Evolutionary conservation across 2,113 vertebrate species (phyloP).

Genomic region (Gobiocypris rarus): DNA sequence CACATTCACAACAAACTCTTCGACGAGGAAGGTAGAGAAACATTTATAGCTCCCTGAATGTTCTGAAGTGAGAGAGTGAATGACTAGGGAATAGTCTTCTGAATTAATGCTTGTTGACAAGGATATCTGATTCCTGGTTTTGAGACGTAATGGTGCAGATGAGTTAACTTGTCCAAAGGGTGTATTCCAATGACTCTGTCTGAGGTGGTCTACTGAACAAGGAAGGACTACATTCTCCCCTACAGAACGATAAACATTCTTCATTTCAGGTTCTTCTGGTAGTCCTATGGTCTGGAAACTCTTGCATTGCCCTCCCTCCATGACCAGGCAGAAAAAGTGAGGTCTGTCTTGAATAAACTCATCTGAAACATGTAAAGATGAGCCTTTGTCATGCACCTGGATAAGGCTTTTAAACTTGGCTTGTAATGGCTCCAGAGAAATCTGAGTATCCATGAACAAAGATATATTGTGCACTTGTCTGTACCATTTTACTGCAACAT

Average conservation of each 20-base stretch:
- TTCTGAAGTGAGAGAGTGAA: conserved; percentile 52
- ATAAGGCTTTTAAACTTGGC: conserved; percentile 51
- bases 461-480: conserved; percentile 53
- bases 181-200: conserved; percentile 67
- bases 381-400: conserved; percentile 60
- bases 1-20: conserved; percentile 61
- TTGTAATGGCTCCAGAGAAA: conserved; percentile 60
- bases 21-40: conserved; percentile 38
- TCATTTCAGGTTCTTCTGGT: conserved; percentile 53
- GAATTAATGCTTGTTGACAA: conserved; percentile 23
- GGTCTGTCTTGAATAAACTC: conserved; percentile 47
- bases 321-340: conserved; percentile 67
- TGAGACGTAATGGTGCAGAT: not conserved
- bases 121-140: conserved; percentile 36
- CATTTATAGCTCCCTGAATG: conserved; percentile 70
- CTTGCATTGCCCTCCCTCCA: conserved; percentile 60
- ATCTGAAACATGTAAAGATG: conserved; percentile 56
- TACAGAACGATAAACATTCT: conserved; percentile 55
- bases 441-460: conserved; percentile 68
- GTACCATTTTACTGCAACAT: conserved; percentile 70
- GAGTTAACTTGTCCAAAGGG: conserved; percentile 64
- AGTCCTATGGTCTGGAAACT: conserved; percentile 65
- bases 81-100: conserved; percentile 62
- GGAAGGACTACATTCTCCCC: conserved; percentile 65
- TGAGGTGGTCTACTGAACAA: conserved; percentile 56